These are phyloP conservation scores for Melierax canorus DNA, from an alignment of 2,113 vertebrate species.

Conservation along the genomic window DNA sequence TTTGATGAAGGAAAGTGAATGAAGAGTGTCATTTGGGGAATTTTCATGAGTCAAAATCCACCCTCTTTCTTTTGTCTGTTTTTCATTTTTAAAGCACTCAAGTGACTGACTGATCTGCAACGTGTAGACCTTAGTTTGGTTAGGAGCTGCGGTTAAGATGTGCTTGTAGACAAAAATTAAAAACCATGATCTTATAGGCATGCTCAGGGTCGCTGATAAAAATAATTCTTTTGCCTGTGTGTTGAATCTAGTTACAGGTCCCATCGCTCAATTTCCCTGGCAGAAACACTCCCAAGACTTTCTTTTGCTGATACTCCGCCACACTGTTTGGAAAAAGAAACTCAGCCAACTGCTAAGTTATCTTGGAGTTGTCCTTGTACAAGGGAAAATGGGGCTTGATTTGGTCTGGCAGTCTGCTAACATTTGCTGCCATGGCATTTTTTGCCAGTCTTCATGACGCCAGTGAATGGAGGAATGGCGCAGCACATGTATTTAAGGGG, in stretches of 20 bases:
- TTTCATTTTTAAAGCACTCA: background rate
- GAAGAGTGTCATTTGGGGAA: background rate
- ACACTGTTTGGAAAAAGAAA: constrained; percentile 1
- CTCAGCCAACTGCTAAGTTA: background rate
- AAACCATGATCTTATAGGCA: background rate
- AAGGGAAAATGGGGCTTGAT: constrained; percentile 26
- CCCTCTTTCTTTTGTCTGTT: background rate
- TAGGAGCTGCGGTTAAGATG: background rate
- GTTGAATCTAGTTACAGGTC: background rate
- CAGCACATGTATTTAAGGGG: background rate
- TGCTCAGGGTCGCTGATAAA: background rate
- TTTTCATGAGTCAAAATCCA: background rate
- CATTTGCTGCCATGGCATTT: constrained; percentile 49
- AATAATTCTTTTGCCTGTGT: background rate
- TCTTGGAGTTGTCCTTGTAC: constrained; percentile 40
- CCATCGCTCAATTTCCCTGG: background rate
- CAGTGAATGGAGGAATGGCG: background rate
- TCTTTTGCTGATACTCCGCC: background rate
- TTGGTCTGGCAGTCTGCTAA: constrained; percentile 32
- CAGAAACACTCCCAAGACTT: background rate
- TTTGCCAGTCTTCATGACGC: constrained; percentile 41
- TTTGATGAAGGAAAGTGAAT: background rate
- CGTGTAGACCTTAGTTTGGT: background rate
- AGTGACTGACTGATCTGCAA: background rate
- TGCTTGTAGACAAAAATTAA: background rate